These are phyloP conservation scores for Fopius arisanus DNA, from an alignment of 1,140 invertebrate genomes.

Conservation along the genomic window DNA sequence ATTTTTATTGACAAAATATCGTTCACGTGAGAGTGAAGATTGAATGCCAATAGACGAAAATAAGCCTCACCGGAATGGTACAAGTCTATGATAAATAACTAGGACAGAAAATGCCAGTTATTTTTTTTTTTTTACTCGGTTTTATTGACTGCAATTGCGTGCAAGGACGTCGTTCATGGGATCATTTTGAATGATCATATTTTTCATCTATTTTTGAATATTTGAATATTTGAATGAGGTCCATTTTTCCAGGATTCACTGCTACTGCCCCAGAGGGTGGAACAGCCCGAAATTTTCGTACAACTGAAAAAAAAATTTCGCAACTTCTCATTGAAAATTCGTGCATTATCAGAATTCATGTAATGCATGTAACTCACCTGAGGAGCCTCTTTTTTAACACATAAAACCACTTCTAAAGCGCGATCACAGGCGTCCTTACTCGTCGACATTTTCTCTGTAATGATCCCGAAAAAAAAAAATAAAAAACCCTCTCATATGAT, in stretches of 20 bases:
- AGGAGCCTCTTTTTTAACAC: not conserved
- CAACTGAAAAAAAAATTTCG: not conserved
- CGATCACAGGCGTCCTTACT: not conserved
- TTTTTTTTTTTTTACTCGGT: not conserved
- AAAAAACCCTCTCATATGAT: too few relatives aligned
- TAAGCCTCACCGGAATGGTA: not conserved
- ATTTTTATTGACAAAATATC: not conserved
- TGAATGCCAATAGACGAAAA: not conserved
- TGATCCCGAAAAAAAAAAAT: not conserved
- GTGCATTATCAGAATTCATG: too few relatives aligned
- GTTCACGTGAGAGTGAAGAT: constrained; percentile 1
- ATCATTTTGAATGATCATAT: not conserved
- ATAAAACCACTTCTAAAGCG: not conserved
- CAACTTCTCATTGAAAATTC: not conserved
- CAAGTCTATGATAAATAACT: not conserved
- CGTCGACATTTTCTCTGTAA: not conserved
- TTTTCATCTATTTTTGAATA: not conserved
- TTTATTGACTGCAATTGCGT: not conserved
- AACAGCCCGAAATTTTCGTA: not conserved
- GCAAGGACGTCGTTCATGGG: not conserved
- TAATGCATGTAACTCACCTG: not conserved
- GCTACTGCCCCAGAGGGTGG: not conserved
- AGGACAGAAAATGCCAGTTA: constrained; percentile 3
- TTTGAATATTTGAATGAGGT: not conserved
- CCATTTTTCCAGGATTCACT: not conserved